These are phyloP conservation scores for Lissocephala sabroskyi DNA, from an alignment of 2,888 invertebrate species.

Conservation along the genomic window DNA sequence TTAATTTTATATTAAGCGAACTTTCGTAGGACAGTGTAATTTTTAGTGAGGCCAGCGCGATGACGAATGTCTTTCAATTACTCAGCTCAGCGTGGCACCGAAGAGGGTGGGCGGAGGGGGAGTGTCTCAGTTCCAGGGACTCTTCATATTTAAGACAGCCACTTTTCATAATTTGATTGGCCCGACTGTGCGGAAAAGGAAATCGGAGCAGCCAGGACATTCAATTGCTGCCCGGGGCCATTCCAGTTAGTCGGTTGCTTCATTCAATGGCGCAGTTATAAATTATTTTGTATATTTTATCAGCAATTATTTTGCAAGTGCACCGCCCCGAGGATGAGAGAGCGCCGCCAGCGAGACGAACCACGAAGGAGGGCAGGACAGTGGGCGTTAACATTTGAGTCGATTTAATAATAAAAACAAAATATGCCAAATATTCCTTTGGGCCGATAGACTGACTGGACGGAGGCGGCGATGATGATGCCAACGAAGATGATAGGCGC, in stretches of 20 bases:
- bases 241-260: not conserved
- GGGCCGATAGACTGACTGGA: not conserved
- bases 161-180: not conserved
- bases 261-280: constrained; percentile 18
- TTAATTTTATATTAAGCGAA: no score
- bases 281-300: constrained; percentile 27
- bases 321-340: no score
- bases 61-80: constrained; percentile 2
- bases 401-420: constrained; percentile 38
- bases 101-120: no score
- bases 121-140: no score
- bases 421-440: constrained; percentile 33
- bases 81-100: not conserved
- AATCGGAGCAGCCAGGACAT: not conserved
- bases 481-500: not conserved
- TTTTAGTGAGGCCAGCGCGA: not conserved
- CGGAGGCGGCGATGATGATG: not conserved
- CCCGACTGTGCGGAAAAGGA: not conserved
- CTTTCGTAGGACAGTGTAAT: no score
- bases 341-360: no score
- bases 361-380: no score
- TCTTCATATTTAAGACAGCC: no score
- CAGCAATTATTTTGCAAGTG: constrained; percentile 22
- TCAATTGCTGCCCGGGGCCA: not conserved
- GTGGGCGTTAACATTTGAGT: constrained; percentile 19